Conservation (phyloP, 2,113 vertebrate species). For the Odontesthes bonariensis region DNA sequence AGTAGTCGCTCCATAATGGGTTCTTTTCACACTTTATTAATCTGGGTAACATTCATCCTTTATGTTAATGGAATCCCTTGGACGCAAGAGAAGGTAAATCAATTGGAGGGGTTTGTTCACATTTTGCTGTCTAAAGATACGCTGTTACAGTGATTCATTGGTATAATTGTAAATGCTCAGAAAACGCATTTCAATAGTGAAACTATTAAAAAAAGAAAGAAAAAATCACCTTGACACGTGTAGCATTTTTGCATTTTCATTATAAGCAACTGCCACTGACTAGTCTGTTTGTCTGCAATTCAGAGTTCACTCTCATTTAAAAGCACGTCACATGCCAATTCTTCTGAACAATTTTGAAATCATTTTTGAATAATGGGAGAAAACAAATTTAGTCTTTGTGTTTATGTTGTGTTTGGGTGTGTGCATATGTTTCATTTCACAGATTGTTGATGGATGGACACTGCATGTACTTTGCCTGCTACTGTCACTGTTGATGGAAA, state of each 20-base stretch:
- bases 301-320: not conserved
- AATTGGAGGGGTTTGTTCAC: not conserved
- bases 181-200: not conserved
- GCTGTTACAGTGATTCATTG: not conserved
- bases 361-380: not conserved
- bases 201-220: not conserved
- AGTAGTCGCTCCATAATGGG: slow-evolving; percentile 36
- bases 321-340: not conserved
- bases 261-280: not conserved
- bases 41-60: slow-evolving; percentile 56
- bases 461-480: not conserved
- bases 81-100: slow-evolving; percentile 81
- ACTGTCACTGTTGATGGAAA: not conserved
- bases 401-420: not conserved
- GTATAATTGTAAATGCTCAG: not conserved
- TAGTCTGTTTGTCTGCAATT: not conserved
- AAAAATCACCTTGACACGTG: not conserved
- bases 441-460: not conserved
- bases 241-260: not conserved
- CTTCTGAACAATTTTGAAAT: not conserved
- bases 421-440: not conserved
- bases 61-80: slow-evolving; percentile 67
- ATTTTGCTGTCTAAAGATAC: not conserved
- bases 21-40: slow-evolving; percentile 46
- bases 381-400: not conserved